Conservation (phyloP, 2,888 invertebrate species). For the Xestia sexstrigata region DNA sequence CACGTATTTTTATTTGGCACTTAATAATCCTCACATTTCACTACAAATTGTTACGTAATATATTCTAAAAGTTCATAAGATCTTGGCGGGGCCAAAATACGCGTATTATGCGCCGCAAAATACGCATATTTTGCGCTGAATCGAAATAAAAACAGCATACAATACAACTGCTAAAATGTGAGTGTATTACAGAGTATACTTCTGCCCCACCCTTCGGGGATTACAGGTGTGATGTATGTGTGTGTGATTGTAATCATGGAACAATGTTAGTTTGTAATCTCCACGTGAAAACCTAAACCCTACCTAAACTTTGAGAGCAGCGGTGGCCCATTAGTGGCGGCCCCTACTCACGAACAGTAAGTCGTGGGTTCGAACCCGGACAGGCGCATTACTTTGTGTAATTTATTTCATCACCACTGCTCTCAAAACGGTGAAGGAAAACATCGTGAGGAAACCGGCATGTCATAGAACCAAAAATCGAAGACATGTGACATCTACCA, state of each 20-base stretch:
- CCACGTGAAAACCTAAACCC: not conserved
- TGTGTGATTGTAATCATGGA: not conserved
- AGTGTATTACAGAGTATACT: not conserved
- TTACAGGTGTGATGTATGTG: not conserved
- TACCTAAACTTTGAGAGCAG: no score
- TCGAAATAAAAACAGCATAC: not conserved
- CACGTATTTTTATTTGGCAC: not conserved
- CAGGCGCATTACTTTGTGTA: no score
- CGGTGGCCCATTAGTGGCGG: no score
- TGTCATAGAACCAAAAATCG: no score
- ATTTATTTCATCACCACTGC: no score
- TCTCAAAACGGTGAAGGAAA: no score
- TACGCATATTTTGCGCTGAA: no score
- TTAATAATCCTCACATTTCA: not conserved
- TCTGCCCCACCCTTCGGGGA: not conserved
- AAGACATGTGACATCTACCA: no score
- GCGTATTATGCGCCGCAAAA: no score
- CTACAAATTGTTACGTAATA: slow-evolving; percentile 7
- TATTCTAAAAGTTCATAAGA: slow-evolving; percentile 46
- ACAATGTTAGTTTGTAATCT: not conserved
- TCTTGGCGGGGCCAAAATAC: slow-evolving; percentile 25
- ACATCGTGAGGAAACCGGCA: no score
- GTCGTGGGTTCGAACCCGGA: no score
- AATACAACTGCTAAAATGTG: not conserved
- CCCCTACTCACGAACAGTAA: no score